These are phyloP conservation scores for Micromys minutus DNA, from an alignment of 2,113 vertebrate genomes.

Conservation along the genomic window DNA sequence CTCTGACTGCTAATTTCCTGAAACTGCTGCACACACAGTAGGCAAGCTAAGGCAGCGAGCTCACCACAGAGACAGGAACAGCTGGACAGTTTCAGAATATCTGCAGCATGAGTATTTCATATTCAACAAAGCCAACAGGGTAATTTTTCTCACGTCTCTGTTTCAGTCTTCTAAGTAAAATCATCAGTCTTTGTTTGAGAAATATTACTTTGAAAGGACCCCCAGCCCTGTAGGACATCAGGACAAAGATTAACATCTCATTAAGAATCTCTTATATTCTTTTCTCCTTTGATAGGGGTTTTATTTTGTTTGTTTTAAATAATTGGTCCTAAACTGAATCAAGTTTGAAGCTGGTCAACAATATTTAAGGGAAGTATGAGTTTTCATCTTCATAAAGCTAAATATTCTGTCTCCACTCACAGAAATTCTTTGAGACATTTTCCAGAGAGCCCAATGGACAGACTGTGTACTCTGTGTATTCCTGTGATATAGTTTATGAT, in stretches of 20 bases:
- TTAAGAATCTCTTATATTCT: not conserved
- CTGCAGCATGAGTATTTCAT: not conserved
- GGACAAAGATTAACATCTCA: not conserved
- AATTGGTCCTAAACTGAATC: not conserved
- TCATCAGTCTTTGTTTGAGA: not conserved
- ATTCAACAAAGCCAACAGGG: not conserved
- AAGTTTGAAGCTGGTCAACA: not conserved
- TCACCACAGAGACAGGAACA: not conserved
- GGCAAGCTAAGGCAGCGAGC: not conserved
- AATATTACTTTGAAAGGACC: not conserved
- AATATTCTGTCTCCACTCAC: not conserved
- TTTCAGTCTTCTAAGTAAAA: not conserved
- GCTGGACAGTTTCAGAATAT: not conserved
- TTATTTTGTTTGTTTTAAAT: not conserved
- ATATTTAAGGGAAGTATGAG: not conserved
- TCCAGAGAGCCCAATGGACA: not conserved
- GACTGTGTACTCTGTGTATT: not conserved
- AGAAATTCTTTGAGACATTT: not conserved
- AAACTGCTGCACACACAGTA: not conserved
- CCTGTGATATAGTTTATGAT: not conserved
- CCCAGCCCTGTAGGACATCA: rapidly evolving
- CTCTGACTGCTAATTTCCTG: constrained; percentile 28
- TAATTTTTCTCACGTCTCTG: not conserved
- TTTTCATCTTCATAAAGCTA: not conserved
- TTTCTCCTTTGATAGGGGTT: not conserved